Evolutionary conservation across 1,140 invertebrate genomes (phyloP).

Genomic region (Ctenoplectra terminalis): DNA sequence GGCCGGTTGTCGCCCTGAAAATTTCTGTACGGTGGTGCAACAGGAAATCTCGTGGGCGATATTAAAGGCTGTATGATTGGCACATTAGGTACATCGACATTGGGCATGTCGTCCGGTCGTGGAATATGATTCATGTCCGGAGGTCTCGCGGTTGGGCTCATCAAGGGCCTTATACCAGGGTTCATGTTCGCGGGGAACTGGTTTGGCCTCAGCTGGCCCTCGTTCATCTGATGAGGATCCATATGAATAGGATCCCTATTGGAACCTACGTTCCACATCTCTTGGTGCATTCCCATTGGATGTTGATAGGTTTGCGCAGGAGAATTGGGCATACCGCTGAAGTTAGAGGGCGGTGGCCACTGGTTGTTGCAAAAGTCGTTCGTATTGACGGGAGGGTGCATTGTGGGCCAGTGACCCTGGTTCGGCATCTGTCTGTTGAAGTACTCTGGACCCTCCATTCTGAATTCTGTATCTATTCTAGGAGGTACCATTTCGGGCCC

Average conservation of each 20-base stretch:
- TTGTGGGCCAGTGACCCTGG: conserved; percentile 40
- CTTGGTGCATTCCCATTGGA: conserved; percentile 40
- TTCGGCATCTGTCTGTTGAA: conserved; percentile 53
- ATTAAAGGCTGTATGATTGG: conserved; percentile 39
- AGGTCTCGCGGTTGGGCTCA: conserved; percentile 43
- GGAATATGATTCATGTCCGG: conserved; percentile 57
- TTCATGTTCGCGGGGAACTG: conserved; percentile 29
- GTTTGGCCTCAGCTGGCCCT: conserved; percentile 36
- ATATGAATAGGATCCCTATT: conserved; percentile 5
- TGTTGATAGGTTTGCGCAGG: conserved; percentile 37
- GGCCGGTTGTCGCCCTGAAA: conserved; percentile 58
- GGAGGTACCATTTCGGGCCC: neutral
- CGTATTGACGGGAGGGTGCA: neutral
- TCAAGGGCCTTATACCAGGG: conserved; percentile 50
- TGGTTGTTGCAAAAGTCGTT: conserved; percentile 48
- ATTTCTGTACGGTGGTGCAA: conserved; percentile 52
- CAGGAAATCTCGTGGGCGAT: conserved; percentile 47
- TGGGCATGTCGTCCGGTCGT: conserved; percentile 41
- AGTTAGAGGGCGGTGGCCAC: conserved; percentile 38
- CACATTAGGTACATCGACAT: conserved; percentile 12
- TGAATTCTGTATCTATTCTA: conserved; percentile 47
- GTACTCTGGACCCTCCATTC: conserved; percentile 47
- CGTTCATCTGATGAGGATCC: conserved; percentile 31
- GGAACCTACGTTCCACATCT: conserved; percentile 42
- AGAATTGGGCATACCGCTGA: conserved; percentile 25